Evolutionary conservation across 2,888 invertebrate species (phyloP).

Genomic region (Machimus rusticus): DNA sequence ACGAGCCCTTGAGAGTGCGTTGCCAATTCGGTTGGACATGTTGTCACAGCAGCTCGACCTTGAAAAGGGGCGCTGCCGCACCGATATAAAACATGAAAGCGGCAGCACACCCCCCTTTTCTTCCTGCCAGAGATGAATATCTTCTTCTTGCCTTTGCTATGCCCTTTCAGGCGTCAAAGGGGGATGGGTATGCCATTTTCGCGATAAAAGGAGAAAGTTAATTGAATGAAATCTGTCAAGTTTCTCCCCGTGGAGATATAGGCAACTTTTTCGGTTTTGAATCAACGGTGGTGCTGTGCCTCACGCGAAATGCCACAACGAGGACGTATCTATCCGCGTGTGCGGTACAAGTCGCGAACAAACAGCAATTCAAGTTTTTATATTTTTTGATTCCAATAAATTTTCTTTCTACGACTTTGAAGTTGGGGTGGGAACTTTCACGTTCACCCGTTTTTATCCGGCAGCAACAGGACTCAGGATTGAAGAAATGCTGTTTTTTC

Average conservation of each 20-base stretch:
- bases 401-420: not conserved
- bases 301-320: not conserved
- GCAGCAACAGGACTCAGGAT: not conserved
- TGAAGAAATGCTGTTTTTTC: not conserved
- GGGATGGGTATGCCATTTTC: not conserved
- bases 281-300: not conserved
- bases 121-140: not conserved
- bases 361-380: not conserved
- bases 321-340: not conserved
- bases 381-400: not conserved
- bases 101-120: not conserved
- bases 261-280: not conserved
- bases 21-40: not conserved
- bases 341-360: not conserved
- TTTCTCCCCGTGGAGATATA: not conserved
- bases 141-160: not conserved
- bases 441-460: not conserved
- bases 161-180: not conserved
- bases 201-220: conserved; percentile 10
- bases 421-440: not conserved
- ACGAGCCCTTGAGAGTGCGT: not conserved
- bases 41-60: not conserved
- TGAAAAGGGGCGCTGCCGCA: not conserved
- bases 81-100: not conserved
- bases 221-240: conserved; percentile 18